Evolutionary conservation across 2,888 invertebrate species (phyloP), one percentile per base, ranked within the genome.

Genomic region (Noctua janthina): DNA sequence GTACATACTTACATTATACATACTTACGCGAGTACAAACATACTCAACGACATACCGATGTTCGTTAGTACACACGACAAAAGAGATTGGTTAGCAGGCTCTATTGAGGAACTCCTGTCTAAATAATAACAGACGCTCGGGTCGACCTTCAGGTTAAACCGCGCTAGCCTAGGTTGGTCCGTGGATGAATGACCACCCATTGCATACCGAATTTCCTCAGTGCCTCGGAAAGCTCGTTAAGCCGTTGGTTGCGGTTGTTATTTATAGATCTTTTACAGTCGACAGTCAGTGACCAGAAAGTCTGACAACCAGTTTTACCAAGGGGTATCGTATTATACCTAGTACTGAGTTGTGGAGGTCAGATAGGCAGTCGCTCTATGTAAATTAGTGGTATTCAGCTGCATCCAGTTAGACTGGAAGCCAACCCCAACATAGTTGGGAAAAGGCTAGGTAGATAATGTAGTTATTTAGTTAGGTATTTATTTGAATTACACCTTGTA

Each of bases 11-110:
- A 29, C 29, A 29, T 29, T 29, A 29, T 29, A 29, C 29, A 29
- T 29, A 29, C 29, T 29, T 29, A 59, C n/a, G 13, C 20, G 49
- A 56, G 35, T 51, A 71, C 39, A 81, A 81, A 80, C 73, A 67
- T 72, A 74, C 68, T 74, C 62, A 68, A 56, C 71, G 29, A 54
- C 20, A 68, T 54, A 62, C 59, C 46, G 15, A 72, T 77, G 46
- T 72, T 64, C 39, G 23, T 13, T 11, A 15, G 62, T 64, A 72
- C 54, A 64, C 54, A 56, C 59, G 46, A 43, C 56, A 11, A 66
- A 70, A 35, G 6, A 70, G n/a, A 51, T 66, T 69, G 8, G 49
- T 70, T 10, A 29, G 7, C 54, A 54, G 35, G 59, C 13, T 35
- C 0, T 35, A 10, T 4, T 64, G 17, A 20, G 1, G 4, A 66